phyloP scores from a whole-genome alignment of 2,797 vertebrate species.

The Sparus aurata region DNA sequence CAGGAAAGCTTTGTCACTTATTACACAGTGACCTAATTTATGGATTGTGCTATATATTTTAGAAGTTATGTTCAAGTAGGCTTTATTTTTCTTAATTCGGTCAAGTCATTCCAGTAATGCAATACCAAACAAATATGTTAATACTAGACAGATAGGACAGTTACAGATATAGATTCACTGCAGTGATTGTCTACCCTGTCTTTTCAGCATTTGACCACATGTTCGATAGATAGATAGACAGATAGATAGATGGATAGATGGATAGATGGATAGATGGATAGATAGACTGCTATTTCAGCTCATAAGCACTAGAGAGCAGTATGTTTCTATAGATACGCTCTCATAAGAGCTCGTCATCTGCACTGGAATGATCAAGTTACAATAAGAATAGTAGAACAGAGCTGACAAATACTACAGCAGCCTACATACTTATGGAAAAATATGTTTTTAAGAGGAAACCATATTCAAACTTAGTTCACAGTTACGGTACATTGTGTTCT shows the following conservation, averaged over 20 bases:
- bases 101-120: neutral
- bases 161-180: no score
- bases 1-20: no score
- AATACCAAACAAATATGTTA: neutral
- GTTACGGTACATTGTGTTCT: neutral
- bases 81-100: neutral
- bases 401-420: constrained; percentile 8
- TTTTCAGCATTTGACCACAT: no score
- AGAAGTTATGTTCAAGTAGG: neutral
- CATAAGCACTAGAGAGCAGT: constrained; percentile 75
- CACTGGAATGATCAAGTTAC: constrained; percentile 1
- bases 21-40: neutral
- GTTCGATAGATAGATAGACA: no score
- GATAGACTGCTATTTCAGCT: neutral
- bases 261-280: no score
- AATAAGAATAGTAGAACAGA: constrained; percentile 8
- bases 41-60: neutral
- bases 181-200: no score
- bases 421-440: neutral
- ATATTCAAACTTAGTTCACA: neutral
- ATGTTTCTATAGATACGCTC: constrained; percentile 25
- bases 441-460: neutral
- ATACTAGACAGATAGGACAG: neutral
- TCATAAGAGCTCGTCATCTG: neutral
- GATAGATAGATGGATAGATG: no score